Base-by-base conservation (phyloP, 2,797 vertebrate genomes). In the Lepilemur septentrionalis region DNA sequence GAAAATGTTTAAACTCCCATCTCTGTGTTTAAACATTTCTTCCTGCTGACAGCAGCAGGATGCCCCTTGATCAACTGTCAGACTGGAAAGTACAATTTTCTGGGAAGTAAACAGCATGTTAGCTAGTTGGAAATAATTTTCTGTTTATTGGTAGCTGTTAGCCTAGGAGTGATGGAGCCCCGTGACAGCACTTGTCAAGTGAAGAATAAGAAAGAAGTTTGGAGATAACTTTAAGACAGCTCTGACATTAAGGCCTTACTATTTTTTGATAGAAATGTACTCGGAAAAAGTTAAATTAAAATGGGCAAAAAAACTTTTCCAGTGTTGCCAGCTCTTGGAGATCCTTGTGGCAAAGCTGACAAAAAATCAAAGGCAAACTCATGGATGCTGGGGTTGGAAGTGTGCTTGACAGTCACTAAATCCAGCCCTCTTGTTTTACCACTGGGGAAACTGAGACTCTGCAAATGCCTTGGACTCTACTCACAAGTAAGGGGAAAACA, bases 51-150 rank as follows among this genome's bases (percentile, higher is more conserved):
- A 99, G 99, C 98, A 98, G 98, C 97, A 59, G 98, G 97, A 96
- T 97, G 98, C 97, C 97, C 98, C 98, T 99, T 99, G 98, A 99
- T 99, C 99, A 98, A 91, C 98, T 98, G 98, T 99, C 98, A 98
- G 97, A 98, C 97, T 95, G 98, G 98, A 98, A 99, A 98, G 98
- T 98, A 98, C 98, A 98, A 92, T 98, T 98, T 98, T 98, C 98
- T 92, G 97, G 98, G 98, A 99, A 98, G 98, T 98, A 99, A 99
- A 99, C 98, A 98, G 98, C 96, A 6, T 98, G 98, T 98, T 99
- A 98, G 98, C 98, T 97, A 97, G 98, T 98, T 98, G 98, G 98
- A 98, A 98, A 98, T 98, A n/a, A 98, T 98, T 98, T 98, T 98
- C 98, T 98, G 98, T 98, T 99, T 98, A 98, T 98, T 98, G 98